Evolutionary conservation across 2,797 vertebrate species (phyloP).

Genomic region (Smutsia gigantea): DNA sequence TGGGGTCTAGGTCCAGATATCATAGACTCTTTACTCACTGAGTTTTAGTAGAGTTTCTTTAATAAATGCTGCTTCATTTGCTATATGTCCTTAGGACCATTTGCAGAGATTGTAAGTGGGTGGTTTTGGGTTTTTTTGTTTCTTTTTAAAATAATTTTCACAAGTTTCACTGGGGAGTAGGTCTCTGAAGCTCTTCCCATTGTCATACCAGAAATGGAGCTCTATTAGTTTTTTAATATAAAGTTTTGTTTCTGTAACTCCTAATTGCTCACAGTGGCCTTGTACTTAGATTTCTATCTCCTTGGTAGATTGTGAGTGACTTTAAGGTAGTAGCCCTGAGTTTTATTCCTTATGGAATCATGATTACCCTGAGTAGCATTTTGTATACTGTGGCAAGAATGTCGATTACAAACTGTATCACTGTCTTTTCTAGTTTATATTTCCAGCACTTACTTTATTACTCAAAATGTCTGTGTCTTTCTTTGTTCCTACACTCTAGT

Average conservation of each 20-base stretch:
- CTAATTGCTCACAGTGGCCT: conserved; percentile 7
- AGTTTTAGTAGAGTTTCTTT: conserved; percentile 41
- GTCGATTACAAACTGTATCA: background rate
- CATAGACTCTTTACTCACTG: background rate
- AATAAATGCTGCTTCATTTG: conserved; percentile 42
- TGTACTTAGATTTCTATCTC: background rate
- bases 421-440: conserved; percentile 46
- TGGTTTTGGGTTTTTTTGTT: background rate
- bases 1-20: background rate
- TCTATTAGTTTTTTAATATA: conserved; percentile 27
- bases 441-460: conserved; percentile 46
- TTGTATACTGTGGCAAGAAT: conserved; percentile 21
- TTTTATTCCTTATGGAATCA: conserved; percentile 26
- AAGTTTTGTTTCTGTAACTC: background rate
- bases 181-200: background rate
- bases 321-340: background rate
- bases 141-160: conserved; percentile 48
- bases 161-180: background rate
- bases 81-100: background rate
- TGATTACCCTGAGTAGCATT: background rate
- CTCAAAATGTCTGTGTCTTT: conserved; percentile 11
- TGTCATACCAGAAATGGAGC: background rate
- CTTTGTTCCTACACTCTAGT: conserved; percentile 32
- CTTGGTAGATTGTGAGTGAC: background rate
- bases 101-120: conserved; percentile 18